phyloP scores from a whole-genome alignment of 2,888 invertebrate genomes.

The Ferdinandea cuprea region DNA sequence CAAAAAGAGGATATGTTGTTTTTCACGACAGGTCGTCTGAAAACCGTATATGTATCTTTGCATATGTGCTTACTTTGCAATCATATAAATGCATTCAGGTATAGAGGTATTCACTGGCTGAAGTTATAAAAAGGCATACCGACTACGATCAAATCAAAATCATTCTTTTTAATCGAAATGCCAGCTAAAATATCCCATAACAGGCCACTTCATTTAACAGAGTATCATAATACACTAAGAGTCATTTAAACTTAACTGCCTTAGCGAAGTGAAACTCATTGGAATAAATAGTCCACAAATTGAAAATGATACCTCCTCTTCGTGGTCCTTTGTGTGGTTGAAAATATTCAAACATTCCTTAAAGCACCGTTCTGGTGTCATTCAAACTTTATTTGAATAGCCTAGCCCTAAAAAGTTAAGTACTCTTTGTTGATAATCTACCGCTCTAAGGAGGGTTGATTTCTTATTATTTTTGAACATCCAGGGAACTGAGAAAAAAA shows the following conservation, averaged over 20 bases:
- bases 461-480: slow-evolving; percentile 23
- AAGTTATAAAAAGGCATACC: too few species aligned
- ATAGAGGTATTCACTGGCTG: too few species aligned
- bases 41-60: too few species aligned
- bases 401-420: slow-evolving; percentile 71
- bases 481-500: not conserved
- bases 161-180: too few species aligned
- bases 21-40: too few species aligned
- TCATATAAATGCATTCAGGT: too few species aligned
- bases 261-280: slow-evolving; percentile 52
- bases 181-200: not conserved
- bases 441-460: slow-evolving; percentile 54
- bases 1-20: too few species aligned
- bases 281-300: slow-evolving; percentile 64
- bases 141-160: too few species aligned
- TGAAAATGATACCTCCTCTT: slow-evolving; percentile 59
- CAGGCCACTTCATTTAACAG: not conserved
- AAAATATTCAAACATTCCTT: slow-evolving; percentile 54
- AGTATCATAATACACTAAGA: slow-evolving; percentile 1
- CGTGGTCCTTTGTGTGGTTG: slow-evolving; percentile 3
- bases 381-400: slow-evolving; percentile 73
- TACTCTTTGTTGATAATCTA: slow-evolving; percentile 63
- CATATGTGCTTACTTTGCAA: too few species aligned
- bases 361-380: slow-evolving; percentile 66
- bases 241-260: slow-evolving; percentile 28